Base-by-base conservation (phyloP, 2,797 vertebrate species). In the Takifugu rubripes region DNA sequence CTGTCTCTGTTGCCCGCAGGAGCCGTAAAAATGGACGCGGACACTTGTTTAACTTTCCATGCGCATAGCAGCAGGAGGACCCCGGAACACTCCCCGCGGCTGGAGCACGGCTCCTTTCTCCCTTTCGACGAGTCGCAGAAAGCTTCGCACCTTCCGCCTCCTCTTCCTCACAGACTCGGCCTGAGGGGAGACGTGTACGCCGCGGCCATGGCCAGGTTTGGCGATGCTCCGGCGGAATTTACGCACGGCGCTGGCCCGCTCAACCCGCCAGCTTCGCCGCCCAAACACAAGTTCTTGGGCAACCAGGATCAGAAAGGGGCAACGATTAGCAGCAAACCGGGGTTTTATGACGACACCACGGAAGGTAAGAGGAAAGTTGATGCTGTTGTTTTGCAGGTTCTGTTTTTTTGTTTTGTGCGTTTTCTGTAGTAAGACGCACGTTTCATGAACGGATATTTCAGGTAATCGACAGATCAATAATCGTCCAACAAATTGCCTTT, bases 231-330 rank as follows among this genome's bases (percentile, higher is more conserved):
- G 55, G 80, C 82, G 64, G 85, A 88, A 65, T 90, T 89, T 85
- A 85, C 84, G 78, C 88, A 88, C 84, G 70, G 83, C 60, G 61
- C 65, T 2, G 68, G 66, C 7, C 6, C 78, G 25, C 72, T 73
- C 16, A 87, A 88, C 78, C 68, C 83, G 33, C 82, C 90, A 6
- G 84, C 76, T 3, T 88, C 90, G 1, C 88, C 91, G 1, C 84
- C 83, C 63, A 93, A 92, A 82, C 92, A 92, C 66, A 92, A 92
- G 80, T 94, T 90, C 83, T 63, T 92, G 88, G 91, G 92, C n/a
- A 89, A 73, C 56, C 88, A 85, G 45, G 85, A 91, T 6, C 88
- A 84, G 33, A 92, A 91, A 68, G 76, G 70, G 6, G 52, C 70
- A 16, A 58, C 80, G n/a, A 81, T 81, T 12, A 88, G 78, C 68